Evolutionary conservation across 2,888 invertebrate genomes (phyloP).

Genomic region (Chrysodeixis includens): DNA sequence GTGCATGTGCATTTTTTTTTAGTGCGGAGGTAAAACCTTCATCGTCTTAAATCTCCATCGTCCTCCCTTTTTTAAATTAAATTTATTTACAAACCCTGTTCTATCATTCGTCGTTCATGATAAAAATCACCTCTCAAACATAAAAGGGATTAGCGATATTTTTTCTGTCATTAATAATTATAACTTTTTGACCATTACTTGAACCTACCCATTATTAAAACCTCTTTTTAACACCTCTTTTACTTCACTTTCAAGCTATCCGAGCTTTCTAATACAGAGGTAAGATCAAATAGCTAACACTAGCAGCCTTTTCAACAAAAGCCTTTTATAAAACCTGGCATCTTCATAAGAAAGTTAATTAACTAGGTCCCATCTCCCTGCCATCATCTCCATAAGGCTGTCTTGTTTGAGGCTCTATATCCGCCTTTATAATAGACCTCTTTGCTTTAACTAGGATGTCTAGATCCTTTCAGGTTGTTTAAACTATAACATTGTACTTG

Average conservation of each 20-base stretch:
- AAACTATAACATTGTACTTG: neutral
- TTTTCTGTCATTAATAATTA: too few relatives aligned
- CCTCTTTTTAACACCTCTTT: neutral
- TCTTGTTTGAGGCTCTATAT: neutral
- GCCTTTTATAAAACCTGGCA: neutral
- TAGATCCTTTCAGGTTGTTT: neutral
- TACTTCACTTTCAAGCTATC: neutral
- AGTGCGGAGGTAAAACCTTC: too few relatives aligned
- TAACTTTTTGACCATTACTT: too few relatives aligned
- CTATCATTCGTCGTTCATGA: too few relatives aligned
- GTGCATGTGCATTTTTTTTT: too few relatives aligned
- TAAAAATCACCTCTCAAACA: too few relatives aligned
- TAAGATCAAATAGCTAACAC: neutral
- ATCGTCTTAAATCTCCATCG: too few relatives aligned
- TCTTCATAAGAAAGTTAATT: neutral
- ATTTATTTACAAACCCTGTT: too few relatives aligned
- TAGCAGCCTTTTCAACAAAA: neutral
- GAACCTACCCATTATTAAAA: too few relatives aligned
- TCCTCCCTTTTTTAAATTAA: too few relatives aligned
- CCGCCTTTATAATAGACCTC: constrained; percentile 4
- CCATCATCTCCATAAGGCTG: neutral
- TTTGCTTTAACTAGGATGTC: neutral
- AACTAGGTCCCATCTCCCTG: neutral
- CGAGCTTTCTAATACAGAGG: neutral
- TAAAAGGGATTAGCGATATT: too few relatives aligned